These are phyloP conservation scores for Cladopsammia gracilis DNA, from an alignment of 64 coral and sea anemone species.

Conservation along the genomic window DNA sequence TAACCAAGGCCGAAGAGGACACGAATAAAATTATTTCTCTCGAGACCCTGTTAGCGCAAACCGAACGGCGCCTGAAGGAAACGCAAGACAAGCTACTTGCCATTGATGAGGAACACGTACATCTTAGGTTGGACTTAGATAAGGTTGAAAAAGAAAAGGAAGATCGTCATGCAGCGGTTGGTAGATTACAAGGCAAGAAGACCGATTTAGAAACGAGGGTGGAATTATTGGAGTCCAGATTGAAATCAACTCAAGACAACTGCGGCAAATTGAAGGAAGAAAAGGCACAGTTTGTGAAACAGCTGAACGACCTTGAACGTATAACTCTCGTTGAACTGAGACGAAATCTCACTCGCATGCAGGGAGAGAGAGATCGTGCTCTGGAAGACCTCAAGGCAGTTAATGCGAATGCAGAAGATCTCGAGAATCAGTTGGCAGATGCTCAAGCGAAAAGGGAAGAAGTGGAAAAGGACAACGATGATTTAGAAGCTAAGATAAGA, in stretches of 20 bases:
- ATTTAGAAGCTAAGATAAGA: conserved; percentile 60
- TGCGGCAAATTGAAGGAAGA: conserved; percentile 15
- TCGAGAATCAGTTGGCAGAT: conserved; percentile 70
- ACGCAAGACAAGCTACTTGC: conserved; percentile 85
- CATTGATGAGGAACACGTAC: conserved; percentile 83
- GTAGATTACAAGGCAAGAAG: conserved; percentile 6
- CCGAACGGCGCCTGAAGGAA: conserved; percentile 46
- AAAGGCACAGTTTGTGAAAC: conserved; percentile 27
- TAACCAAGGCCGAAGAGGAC: conserved; percentile 64
- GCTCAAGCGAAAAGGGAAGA: conserved; percentile 30
- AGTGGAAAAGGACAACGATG: conserved; percentile 69
- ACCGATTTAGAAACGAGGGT: conserved; percentile 9
- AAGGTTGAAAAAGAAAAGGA: conserved; percentile 43
- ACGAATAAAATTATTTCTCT: conserved; percentile 78
- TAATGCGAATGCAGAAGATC: conserved; percentile 67
- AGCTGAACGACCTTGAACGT: conserved; percentile 29
- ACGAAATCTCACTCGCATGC: conserved; percentile 66
- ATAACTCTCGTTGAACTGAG: conserved; percentile 54
- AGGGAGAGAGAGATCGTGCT: conserved; percentile 75
- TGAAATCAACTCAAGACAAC: conserved; percentile 33
- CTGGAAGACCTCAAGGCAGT: conserved; percentile 64
- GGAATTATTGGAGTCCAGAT: conserved; percentile 14
- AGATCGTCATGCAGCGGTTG: not conserved
- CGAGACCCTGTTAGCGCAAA: conserved; percentile 77
- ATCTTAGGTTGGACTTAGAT: conserved; percentile 42